These are phyloP conservation scores for Mesoclemmys tuberculata DNA, from an alignment of 2,113 vertebrate species.

Conservation along the genomic window DNA sequence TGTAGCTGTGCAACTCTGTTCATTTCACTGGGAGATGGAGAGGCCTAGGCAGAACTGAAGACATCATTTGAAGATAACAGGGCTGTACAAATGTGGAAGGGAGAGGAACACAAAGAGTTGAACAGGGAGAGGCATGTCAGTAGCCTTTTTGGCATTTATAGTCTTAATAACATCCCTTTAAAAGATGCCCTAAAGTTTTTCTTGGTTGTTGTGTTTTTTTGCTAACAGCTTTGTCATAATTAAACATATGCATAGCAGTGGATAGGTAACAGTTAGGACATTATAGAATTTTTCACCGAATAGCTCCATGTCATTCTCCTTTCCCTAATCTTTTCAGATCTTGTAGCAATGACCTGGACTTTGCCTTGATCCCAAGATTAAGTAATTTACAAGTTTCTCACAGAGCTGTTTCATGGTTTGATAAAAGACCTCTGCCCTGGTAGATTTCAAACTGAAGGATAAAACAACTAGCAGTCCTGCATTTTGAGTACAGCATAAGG, in stretches of 20 bases:
- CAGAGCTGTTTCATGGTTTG: background rate
- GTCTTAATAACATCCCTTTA: background rate
- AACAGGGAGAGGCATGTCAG: background rate
- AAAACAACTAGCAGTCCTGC: background rate
- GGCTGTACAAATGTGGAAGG: background rate
- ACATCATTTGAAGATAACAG: background rate
- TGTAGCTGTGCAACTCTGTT: background rate
- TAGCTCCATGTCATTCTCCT: background rate
- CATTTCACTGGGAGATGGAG: background rate
- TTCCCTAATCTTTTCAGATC: background rate
- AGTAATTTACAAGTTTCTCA: conserved; percentile 4
- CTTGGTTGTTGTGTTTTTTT: background rate
- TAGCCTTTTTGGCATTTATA: background rate
- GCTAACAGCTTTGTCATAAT: background rate
- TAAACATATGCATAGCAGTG: background rate
- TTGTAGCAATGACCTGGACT: background rate
- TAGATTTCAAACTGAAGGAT: background rate
- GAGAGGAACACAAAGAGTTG: background rate
- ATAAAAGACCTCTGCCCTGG: conserved; percentile 1
- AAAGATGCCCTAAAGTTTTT: background rate
- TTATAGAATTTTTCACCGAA: background rate
- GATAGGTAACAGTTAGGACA: background rate
- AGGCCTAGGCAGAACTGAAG: background rate
- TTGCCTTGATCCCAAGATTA: conserved; percentile 30
- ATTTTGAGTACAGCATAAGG: background rate